phyloP scores from a whole-genome alignment of 2,888 invertebrate genomes.

The Euspilapteryx auroguttella region DNA sequence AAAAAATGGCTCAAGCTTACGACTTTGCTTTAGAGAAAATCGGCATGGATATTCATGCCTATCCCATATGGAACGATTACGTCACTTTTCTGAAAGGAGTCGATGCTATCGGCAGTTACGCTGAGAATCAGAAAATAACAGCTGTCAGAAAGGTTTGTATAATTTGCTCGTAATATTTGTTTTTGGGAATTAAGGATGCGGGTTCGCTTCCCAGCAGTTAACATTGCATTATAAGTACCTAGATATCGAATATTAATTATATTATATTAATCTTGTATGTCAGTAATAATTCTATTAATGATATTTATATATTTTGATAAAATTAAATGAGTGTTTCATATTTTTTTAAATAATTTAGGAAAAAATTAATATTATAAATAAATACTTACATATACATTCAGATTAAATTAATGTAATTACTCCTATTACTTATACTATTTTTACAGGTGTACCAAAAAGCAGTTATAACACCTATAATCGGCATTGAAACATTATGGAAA shows the following conservation, averaged over 20 bases:
- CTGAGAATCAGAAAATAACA: conserved; percentile 98
- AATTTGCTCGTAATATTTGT: too few relatives aligned
- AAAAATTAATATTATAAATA: not conserved
- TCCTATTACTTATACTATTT: not conserved
- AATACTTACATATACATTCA: not conserved
- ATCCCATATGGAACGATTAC: conserved; percentile 97
- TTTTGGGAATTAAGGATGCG: not conserved
- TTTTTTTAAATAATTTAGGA: not conserved
- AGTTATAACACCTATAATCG: conserved; percentile 94
- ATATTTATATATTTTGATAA: too few relatives aligned
- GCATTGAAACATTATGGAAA: conserved; percentile 95
- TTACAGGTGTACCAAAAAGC: conserved; percentile 89
- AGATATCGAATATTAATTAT: not conserved
- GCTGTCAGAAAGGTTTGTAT: conserved; percentile 86
- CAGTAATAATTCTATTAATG: too few relatives aligned
- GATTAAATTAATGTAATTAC: not conserved
- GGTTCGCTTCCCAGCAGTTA: not conserved
- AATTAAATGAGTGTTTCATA: too few relatives aligned
- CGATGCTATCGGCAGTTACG: conserved; percentile 97
- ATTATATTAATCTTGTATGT: too few relatives aligned
- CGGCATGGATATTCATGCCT: conserved; percentile 97
- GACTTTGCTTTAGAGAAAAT: conserved; percentile 99
- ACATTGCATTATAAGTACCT: not conserved
- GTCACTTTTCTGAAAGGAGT: conserved; percentile 94
- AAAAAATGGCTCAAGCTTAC: conserved; percentile 99